Base-by-base conservation (phyloP, 2,797 vertebrate genomes). In the Bryconaethiops microstoma region DNA sequence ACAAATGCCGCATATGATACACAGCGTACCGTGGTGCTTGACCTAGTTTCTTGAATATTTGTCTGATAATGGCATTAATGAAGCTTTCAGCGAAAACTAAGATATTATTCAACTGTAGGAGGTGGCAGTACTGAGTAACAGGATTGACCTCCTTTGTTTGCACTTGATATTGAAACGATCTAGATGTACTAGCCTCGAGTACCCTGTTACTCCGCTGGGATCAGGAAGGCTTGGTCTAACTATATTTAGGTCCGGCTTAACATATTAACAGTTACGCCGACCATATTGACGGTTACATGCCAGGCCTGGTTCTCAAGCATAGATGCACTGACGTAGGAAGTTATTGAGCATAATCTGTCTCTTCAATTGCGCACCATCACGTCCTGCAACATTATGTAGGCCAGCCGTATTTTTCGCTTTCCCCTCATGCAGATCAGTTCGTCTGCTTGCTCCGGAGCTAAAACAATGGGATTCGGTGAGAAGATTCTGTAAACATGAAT, bases 391-490 rank as follows among this genome's bases (percentile, higher is more conserved):
- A 55, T 39, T 73, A 78, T 82, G 40, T 72, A 69, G 71, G 71
- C 29, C 78, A 68, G 72, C 52, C 68, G 65, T 59, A 63, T 65
- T 62, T 64, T 79, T 64, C 16, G 1, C 19, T 72, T 59, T 45
- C 42, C 74, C 72, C 39, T 77, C 35, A 40, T 52, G 45, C 59
- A 72, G 52, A 67, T 59, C 50, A 82, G 21, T 39, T 52, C 17
- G 21, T 29, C 45, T 39, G 69, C 62, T 45, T 55, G 23, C 74
- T 76, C 25, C 35, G 75, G 48, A 65, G 63, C 69, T 60, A 25
- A 84, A 80, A 76, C 80, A 84, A 82, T 79, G 67, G 81, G 76
- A 84, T 80, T 64, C 71, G 75, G 59, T 71, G 60, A 78, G 75
- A 40, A 17, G 75, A 69, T 79, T 82, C 72, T 45, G 81, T 80